Base-by-base conservation (phyloP, 2,797 vertebrate genomes). In the Sternarchorhynchus goeldii region DNA sequence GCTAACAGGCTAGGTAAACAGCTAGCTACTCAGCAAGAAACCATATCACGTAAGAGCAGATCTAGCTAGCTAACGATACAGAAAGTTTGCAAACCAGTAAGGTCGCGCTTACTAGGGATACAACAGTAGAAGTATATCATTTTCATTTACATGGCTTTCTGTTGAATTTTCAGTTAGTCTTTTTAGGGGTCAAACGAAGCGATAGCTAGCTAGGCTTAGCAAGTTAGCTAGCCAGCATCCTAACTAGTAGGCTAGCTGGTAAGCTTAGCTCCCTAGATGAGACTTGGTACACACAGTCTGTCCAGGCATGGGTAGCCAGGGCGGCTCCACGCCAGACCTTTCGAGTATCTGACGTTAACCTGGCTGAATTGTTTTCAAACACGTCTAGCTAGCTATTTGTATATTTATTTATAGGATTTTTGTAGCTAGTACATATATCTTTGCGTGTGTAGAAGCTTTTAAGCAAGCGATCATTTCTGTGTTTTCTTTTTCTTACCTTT, bases 1-100 rank as follows among this genome's bases (percentile, higher is more conserved):
- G 81, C 81, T 81, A 82, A 55, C 75, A 60, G 45, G 57, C 60
- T 77, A 75, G 71, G 75, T 66, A 63, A 63, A 68, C 67, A 59
- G 70, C 14, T 53, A 21, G 74, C 79, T 72, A 78, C 59, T 66
- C 57, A 29, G 75, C 65, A 66, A 66, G 78, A 53, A 66, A 78
- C 76, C 60, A 39, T 60, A 66, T 60, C 72, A 75, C 71, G 76
- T 17, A 55, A 65, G 25, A 68, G 76, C 72, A 39, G 7, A 14
- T 50, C 45, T 50, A 12, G 2, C 45, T 58, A 32, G 10, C 55
- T 59, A 34, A 55, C 45, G 56, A 34, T 32, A 25, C 70, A 39
- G 69, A 79, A 81, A 83, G 79, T 85, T 82, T 81, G 12, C 66
- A 20, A 55, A 74, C 20, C 65, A 6, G 29, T 0, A 17, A 65